Evolutionary conservation across 2,113 vertebrate species (phyloP).

Genomic region (Callospermophilus lateralis): DNA sequence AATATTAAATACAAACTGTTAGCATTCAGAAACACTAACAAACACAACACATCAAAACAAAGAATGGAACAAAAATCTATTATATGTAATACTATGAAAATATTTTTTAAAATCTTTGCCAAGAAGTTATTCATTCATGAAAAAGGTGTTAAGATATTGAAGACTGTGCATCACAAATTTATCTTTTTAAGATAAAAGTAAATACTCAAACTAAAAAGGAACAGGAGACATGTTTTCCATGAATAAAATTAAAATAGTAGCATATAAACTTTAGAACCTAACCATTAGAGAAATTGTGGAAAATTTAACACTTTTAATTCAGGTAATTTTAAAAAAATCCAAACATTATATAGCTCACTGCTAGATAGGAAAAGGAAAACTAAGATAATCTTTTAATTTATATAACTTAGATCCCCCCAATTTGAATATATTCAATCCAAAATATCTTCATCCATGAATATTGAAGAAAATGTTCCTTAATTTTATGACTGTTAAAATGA

Average conservation of each 20-base stretch:
- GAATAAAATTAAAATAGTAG: neutral
- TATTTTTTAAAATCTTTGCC: neutral
- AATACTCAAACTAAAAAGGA: neutral
- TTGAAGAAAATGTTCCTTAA: neutral
- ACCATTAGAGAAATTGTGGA: neutral
- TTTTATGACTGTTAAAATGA: constrained; percentile 28
- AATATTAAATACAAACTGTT: constrained; percentile 6
- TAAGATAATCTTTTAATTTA: neutral
- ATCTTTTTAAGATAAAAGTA: neutral
- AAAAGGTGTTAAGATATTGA: neutral
- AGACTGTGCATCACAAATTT: neutral
- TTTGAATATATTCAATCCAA: constrained; percentile 15
- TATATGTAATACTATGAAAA: neutral
- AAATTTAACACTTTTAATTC: constrained; percentile 4
- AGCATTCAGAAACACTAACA: constrained; percentile 19
- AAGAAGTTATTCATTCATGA: constrained; percentile 23
- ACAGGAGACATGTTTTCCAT: neutral
- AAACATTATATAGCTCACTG: neutral
- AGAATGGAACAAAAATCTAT: neutral
- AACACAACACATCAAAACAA: neutral
- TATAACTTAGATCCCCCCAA: neutral
- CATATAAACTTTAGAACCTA: constrained; percentile 37
- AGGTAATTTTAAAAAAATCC: constrained; percentile 18
- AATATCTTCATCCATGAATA: neutral
- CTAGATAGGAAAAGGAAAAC: neutral